phyloP scores from a whole-genome alignment of 2,113 vertebrate species.

The Isurus oxyrinchus region DNA sequence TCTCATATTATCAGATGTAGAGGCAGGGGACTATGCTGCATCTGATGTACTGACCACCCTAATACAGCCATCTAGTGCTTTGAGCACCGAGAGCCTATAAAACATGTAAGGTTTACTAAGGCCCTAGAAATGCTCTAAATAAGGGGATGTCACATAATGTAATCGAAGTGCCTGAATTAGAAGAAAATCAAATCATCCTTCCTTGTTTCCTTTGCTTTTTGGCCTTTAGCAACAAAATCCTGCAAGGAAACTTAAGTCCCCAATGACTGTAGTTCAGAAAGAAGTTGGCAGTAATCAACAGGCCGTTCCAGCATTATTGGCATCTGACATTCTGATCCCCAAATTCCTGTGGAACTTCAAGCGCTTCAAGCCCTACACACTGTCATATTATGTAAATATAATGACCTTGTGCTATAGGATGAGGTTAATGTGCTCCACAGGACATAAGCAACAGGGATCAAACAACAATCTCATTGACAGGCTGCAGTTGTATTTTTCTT shows the following conservation, averaged over 20 bases:
- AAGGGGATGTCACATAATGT: neutral
- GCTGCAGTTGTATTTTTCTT: neutral
- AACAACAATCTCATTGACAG: neutral
- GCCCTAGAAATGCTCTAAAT: neutral
- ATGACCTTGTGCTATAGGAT: neutral
- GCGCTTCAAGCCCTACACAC: neutral
- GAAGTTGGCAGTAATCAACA: neutral
- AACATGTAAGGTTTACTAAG: neutral
- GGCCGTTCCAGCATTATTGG: neutral
- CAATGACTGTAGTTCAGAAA: neutral
- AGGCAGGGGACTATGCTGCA: neutral
- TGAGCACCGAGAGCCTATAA: neutral
- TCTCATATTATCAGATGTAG: neutral
- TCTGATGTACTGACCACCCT: neutral
- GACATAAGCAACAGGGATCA: constrained; percentile 21
- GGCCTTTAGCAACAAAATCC: neutral
- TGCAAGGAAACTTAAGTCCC: neutral
- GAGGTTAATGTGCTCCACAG: constrained; percentile 17
- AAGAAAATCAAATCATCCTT: neutral
- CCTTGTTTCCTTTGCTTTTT: neutral
- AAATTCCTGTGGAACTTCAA: neutral
- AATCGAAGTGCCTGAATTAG: neutral
- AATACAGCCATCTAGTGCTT: neutral
- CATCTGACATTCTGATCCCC: neutral
- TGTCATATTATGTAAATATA: constrained; percentile 17